A percentile compares a stretch with the other conserved stretches of the same genome.
phyloP scores from a whole-genome alignment of 2,888 invertebrate species.

The Ditylenchus weischeri region DNA sequence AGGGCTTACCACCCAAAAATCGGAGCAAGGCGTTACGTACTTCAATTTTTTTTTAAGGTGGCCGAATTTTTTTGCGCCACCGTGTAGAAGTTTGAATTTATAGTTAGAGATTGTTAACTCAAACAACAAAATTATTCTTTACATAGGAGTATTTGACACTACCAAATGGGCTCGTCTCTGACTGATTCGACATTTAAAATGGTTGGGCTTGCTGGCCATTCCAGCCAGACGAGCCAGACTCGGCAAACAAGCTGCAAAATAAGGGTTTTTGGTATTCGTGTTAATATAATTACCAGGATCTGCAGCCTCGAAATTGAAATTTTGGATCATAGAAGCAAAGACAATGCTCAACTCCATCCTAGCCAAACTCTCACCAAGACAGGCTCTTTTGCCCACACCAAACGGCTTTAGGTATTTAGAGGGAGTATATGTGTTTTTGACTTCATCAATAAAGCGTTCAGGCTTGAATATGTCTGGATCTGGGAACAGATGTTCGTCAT shows the following conservation, averaged over 20 bases:
- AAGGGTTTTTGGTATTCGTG: too few relatives aligned
- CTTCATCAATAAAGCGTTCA: conserved; percentile 34
- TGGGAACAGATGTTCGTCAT: conserved; percentile 39
- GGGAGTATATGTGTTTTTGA: conserved; percentile 22
- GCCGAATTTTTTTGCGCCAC: too few relatives aligned
- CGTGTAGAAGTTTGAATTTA: too few relatives aligned
- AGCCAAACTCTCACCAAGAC: conserved; percentile 47
- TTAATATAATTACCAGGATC: conserved; percentile 47
- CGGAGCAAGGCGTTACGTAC: too few relatives aligned
- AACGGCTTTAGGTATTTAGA: conserved; percentile 31
- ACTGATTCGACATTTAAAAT: conserved; percentile 23
- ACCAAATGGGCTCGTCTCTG: conserved; percentile 7
- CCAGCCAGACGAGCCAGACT: conserved; percentile 29
- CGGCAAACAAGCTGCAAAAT: conserved; percentile 26
- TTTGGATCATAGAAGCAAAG: conserved; percentile 43
- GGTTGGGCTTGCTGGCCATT: conserved; percentile 30
- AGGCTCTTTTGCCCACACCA: conserved; percentile 36
- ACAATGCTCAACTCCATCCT: conserved; percentile 46
- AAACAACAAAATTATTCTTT: too few relatives aligned
- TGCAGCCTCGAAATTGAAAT: conserved; percentile 45
- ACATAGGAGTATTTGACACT: not conserved
- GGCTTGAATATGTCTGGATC: conserved; percentile 44
- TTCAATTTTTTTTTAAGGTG: too few relatives aligned
- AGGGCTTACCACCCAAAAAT: too few relatives aligned
- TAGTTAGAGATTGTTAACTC: too few relatives aligned